Percentiles rank a stretch among this genome's conserved stretches.
Conservation (phyloP, 2,888 invertebrate genomes). For the Mesorhabditis sp. region DNA sequence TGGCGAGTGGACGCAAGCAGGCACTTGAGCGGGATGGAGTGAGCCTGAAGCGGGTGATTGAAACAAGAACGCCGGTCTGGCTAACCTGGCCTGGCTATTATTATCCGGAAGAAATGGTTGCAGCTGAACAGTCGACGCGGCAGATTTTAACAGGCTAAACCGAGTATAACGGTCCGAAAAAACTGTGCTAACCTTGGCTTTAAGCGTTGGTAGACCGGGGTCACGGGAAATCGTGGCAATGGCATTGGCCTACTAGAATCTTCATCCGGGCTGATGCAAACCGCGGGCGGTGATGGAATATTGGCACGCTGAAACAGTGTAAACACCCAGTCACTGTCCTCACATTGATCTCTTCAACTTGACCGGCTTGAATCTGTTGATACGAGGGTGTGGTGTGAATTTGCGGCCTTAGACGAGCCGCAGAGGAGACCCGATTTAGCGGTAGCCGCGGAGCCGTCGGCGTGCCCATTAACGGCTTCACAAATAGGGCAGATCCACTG, state of each 20-base stretch:
- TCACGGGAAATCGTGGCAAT: conserved; percentile 1
- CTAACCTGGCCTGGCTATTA: not conserved
- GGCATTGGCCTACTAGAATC: conserved; percentile 4
- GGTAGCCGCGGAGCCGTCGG: not conserved
- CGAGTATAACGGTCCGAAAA: not conserved
- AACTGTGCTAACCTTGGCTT: not conserved
- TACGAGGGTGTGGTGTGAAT: not conserved
- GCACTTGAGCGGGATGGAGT: not conserved
- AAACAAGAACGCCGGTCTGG: not conserved
- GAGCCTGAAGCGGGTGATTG: not conserved
- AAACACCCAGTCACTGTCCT: not conserved
- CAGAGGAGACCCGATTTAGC: not conserved
- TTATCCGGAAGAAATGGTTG: not conserved
- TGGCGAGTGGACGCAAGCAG: not conserved
- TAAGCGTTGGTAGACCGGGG: not conserved
- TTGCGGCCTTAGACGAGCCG: not conserved
- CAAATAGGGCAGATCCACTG: not conserved
- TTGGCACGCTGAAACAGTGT: not conserved
- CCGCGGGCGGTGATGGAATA: not conserved
- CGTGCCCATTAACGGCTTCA: not conserved
- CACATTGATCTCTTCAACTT: not conserved
- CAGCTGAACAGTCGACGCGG: not conserved
- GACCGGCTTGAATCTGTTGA: not conserved
- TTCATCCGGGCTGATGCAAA: not conserved
- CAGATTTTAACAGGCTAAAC: not conserved